A percentile compares a stretch with the other conserved stretches of the same genome.
phyloP scores from a whole-genome alignment of 2,888 invertebrate species.

The Erebia epiphron region DNA sequence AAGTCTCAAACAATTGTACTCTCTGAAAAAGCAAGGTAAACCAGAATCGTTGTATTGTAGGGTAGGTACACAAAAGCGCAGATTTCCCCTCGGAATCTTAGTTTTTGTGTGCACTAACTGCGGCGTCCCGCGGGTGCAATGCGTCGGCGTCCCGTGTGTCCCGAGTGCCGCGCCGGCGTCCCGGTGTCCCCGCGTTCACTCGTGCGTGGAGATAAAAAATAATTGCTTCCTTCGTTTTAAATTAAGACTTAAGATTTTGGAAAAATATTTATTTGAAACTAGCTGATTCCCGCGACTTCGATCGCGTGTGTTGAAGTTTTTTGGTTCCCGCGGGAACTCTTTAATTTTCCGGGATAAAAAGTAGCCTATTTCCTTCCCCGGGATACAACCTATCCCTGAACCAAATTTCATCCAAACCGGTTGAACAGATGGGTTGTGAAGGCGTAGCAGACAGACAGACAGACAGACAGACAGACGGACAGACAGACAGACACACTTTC shows the following conservation, averaged over 20 bases:
- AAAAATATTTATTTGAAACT: not conserved
- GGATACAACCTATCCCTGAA: no score
- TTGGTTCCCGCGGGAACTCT: no score
- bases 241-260: conserved; percentile 45
- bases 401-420: no score
- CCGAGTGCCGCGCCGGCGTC: conserved; percentile 43
- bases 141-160: conserved; percentile 59
- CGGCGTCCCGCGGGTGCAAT: conserved; percentile 75
- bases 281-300: no score
- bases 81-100: conserved; percentile 63
- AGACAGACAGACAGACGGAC: no score
- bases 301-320: no score
- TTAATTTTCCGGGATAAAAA: no score
- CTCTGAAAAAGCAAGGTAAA: conserved; percentile 9
- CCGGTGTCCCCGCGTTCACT: conserved; percentile 47
- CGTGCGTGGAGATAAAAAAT: conserved; percentile 81
- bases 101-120: conserved; percentile 54
- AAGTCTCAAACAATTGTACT: not conserved
- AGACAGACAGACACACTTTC: no score
- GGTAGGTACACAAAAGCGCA: conserved; percentile 41
- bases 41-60: conserved; percentile 7
- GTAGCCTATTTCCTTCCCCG: no score
- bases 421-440: no score
- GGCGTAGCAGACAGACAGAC: no score
- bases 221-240: conserved; percentile 74